These are phyloP conservation scores for Brachyptera risi DNA, from an alignment of 2,888 invertebrate genomes.

Conservation along the genomic window DNA sequence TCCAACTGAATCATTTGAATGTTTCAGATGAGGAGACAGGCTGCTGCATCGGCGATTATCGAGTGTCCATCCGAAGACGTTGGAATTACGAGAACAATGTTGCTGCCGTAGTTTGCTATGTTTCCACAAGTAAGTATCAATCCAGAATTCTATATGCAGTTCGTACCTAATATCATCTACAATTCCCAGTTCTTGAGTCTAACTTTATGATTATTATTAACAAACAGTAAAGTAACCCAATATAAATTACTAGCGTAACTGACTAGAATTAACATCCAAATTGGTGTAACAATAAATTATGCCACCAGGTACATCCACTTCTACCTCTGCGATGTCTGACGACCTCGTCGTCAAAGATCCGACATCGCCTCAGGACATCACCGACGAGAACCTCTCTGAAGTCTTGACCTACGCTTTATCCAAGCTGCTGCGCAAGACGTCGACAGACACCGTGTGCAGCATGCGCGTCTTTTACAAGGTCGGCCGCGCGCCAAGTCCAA, in stretches of 20 bases:
- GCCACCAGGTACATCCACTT: slow-evolving; percentile 25
- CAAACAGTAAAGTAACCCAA: no score
- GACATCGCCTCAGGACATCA: slow-evolving; percentile 43
- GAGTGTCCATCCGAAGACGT: slow-evolving; percentile 76
- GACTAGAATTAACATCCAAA: no score
- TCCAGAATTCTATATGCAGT: no score
- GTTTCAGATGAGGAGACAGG: slow-evolving; percentile 87
- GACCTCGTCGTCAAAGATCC: slow-evolving; percentile 41
- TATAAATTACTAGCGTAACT: no score
- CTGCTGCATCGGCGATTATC: slow-evolving; percentile 76
- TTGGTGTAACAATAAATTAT: no score
- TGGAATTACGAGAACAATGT: slow-evolving; percentile 89
- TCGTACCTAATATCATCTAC: no score
- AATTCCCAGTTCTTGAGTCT: no score
- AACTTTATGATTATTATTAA: no score
- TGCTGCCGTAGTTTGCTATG: slow-evolving; percentile 78
- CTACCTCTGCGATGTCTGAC: slow-evolving; percentile 21
- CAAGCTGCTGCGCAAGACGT: slow-evolving; percentile 44
- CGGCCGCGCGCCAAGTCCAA: slow-evolving; percentile 49
- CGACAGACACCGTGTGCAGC: slow-evolving; percentile 50
- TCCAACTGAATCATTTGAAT: no score
- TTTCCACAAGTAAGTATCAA: slow-evolving; percentile 63
- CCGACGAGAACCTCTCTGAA: slow-evolving; percentile 44
- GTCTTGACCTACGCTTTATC: slow-evolving; percentile 51
- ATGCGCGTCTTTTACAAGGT: slow-evolving; percentile 76